Evolutionary conservation across 2,113 vertebrate genomes (phyloP), one percentile per base, ranked within the genome.

Genomic region (Sinocyclocheilus maitianheensis): DNA sequence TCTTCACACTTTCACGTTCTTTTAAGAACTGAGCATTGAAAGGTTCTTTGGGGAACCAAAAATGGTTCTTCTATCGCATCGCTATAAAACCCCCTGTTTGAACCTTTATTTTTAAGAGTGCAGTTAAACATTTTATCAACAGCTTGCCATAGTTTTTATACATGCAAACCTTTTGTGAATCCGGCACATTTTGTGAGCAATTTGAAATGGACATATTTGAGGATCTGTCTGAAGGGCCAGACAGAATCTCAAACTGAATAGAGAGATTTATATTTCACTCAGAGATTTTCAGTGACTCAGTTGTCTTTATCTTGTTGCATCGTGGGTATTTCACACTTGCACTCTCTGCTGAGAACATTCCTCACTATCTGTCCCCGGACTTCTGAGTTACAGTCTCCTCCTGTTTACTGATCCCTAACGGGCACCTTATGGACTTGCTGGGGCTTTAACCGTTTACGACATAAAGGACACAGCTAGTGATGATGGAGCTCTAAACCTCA

Each of bases 401-500:
- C 67, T 40, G 48, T 83, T 83, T 83, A 83, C 67, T 40, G 81
- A 51, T 83, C 81, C 65, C 81, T 72, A 4, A 20, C 22, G 43
- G 81, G 81, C 26, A 55, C 46, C 81, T 83, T 74, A 83, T 72
- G 51, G 26, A 46, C 77, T 30, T 60, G 24, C 26, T 46, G 46
- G 10, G 48, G 40, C 22, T 34, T 60, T 48, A 74, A 67, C 79
- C 37, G 37, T 46, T 34, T 30, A 69, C 40, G 11, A 48, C 58
- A 76, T 67, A 83, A 86, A 58, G 43, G 76, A 43, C 86, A 75
- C 43, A 48, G 62, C 55, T 40, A 84, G 84, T 69, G n/a, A 60
- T 86, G 83, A 82, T 86, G 82, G 77, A 87, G 48, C 53, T 43
- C 72, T 75, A 79, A 71, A 71, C 11, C 46, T 16, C 79, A 55